Base-by-base conservation (phyloP, 2,113 vertebrate species). In the Athene cunicularia region DNA sequence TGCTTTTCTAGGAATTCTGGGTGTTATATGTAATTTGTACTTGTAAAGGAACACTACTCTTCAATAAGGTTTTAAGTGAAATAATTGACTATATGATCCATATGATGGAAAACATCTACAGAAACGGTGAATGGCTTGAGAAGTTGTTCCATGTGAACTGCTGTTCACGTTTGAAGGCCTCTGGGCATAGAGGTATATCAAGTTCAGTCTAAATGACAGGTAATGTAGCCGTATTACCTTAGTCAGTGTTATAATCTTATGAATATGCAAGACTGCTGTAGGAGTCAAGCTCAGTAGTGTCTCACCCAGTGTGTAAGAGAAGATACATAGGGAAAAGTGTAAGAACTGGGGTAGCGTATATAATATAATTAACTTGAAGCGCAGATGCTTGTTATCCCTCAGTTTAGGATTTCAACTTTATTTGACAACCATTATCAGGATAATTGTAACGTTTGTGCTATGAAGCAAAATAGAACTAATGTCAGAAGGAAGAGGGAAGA, bases 321-420 rank as follows among this genome's bases (percentile, higher is more conserved):
- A 82, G 32, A 24, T 77, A 47, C 3, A 14, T 16, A 47, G 32
- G 39, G 37, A 47, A 59, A 59, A 75, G 11, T 45, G 2, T 86
- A 59, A 88, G 52, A 82, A 45, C 26, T 59, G 28, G 9, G 13
- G 22, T 11, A 71, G 21, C 1, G 5, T 66, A 45, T 74, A 6
- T 66, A 62, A 56, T 49, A 7, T 27, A 70, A 79, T 88, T 85
- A 85, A 71, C 33, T 72, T 71, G 56, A 90, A 86, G 52, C 45
- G 81, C 18, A 63, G 22, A n/a, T 82, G 32, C 26, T 82, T 82
- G 20, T 67, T 92, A 67, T 63, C 14, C 37, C 32, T 75, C 90
- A 47, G 68, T 94, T 92, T 95, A 92, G 43, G 49, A 88, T 88
- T 88, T 94, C 9, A 26, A 88, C 43, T 82, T 62, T 90, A 87